phyloP scores from a whole-genome alignment of 37 sponge, comb jelly and placozoan species.

The Oopsacas minuta region DNA sequence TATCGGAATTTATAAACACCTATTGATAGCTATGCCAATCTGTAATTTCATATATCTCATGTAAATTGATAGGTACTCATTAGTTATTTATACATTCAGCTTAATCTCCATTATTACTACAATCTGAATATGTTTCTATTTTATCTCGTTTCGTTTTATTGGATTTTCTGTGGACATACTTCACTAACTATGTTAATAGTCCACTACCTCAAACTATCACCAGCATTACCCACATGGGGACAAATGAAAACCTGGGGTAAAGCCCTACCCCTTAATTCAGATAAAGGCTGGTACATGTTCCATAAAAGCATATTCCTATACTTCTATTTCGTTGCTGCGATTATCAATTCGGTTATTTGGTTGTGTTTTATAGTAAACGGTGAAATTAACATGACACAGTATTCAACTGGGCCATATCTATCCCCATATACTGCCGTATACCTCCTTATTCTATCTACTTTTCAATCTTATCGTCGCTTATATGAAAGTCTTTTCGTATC shows the following conservation, averaged over 20 bases:
- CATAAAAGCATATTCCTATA: neutral
- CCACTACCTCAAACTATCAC: neutral
- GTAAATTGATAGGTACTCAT: too few species aligned
- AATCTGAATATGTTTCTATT: neutral
- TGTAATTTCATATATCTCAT: too few species aligned
- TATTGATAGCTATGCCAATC: too few species aligned
- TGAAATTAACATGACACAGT: neutral
- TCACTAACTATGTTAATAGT: neutral
- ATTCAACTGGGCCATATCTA: neutral
- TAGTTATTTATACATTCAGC: too few species aligned
- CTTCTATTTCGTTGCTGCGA: neutral
- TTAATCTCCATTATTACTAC: too few species aligned
- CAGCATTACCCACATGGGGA: neutral
- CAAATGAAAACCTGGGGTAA: neutral
- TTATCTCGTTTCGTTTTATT: neutral
- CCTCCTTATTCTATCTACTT: conserved; percentile 22
- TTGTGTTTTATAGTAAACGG: neutral
- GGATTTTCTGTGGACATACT: neutral
- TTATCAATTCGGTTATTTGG: neutral
- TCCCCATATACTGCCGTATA: neutral
- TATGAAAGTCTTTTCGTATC: conserved; percentile 57
- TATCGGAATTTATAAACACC: too few species aligned
- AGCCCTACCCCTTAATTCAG: neutral
- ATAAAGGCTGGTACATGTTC: neutral
- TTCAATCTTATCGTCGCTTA: conserved; percentile 40